Evolutionary conservation across 2,888 invertebrate species (phyloP), one percentile per base, ranked within the genome.

Genomic region (Aproaerema taeniolella): DNA sequence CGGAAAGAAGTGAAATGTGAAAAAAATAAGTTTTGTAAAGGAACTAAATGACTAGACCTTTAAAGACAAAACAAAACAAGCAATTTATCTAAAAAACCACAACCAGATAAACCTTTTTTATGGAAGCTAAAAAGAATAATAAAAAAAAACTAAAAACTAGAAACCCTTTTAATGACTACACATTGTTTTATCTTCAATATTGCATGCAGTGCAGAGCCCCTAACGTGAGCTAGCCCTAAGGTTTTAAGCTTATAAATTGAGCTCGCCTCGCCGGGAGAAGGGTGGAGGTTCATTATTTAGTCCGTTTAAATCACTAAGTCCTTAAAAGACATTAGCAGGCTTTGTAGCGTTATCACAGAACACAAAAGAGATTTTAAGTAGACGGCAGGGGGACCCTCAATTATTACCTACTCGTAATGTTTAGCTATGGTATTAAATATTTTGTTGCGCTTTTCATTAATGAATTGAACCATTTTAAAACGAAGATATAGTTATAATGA

Each of bases 231-330:
- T 46, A 55, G 61, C 67, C 62, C 67, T 51, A 60, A 58, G 49
- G 65, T 63, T 69, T 70, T 68, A 75, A 76, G 71, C 72, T 61
- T 66, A 69, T 76, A 78, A 80, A 80, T 75, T 79, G 72, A 63
- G 52, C 58, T 51, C 33, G 29, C 11, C 17, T 55, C 64, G 61
- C 55, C 47, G 53, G 61, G 55, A 62, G 68, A 80, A 80, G 83
- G 85, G 85, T 81, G 79, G 73, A 25, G 40, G 69, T 79, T 83
- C 83, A 86, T 87, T 83, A 85, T 81, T 77, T 78, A 87, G 86
- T 85, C 87, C 79, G 83, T 86, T 87, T 86, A 87, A 87, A 86
- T 86, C 81, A 73, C 86, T 83, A 85, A 86, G 87, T 85, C 85
- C 86, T 83, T 85, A 83, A 87, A 86, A 80, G 77, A 85, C 79